Evolutionary conservation across 2,888 invertebrate genomes (phyloP).

Genomic region (Pogonocherus hispidulus): DNA sequence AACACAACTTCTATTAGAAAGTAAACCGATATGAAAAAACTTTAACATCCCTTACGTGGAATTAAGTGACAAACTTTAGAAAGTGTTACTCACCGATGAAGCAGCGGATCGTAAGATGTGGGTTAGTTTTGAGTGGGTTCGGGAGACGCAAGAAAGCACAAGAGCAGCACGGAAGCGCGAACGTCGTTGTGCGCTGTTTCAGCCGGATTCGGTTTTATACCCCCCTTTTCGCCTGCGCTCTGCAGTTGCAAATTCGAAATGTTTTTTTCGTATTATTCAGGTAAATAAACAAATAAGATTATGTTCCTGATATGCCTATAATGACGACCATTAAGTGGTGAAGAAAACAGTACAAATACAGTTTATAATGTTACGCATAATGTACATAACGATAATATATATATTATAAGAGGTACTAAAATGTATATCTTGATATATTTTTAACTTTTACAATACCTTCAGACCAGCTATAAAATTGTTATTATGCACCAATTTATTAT

Average conservation of each 20-base stretch:
- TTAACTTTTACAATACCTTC: too few relatives aligned
- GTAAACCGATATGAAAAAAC: conserved; percentile 1
- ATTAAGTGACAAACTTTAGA: conserved; percentile 14
- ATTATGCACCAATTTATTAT: too few relatives aligned
- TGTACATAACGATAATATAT: background rate
- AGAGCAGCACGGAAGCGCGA: conserved; percentile 19
- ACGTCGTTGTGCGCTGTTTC: conserved; percentile 19
- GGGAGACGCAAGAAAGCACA: conserved; percentile 19
- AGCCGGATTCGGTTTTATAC: conserved; percentile 16
- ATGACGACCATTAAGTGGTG: conserved; percentile 8
- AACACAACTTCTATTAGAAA: background rate
- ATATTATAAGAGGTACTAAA: too few relatives aligned
- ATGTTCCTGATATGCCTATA: background rate
- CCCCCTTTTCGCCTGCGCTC: conserved; percentile 27
- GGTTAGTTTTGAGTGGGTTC: conserved; percentile 21
- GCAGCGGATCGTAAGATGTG: conserved; percentile 25
- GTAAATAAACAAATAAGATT: conserved; percentile 29
- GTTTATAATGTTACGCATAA: background rate
- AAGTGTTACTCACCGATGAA: conserved; percentile 20
- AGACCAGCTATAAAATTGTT: too few relatives aligned
- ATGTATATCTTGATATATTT: too few relatives aligned
- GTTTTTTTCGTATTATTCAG: conserved; percentile 13
- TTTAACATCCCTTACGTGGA: conserved; percentile 7
- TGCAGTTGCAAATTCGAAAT: conserved; percentile 8
- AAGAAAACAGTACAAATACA: too few relatives aligned